A percentile compares a stretch with the other conserved stretches of the same genome.
Evolutionary conservation across 2,797 vertebrate genomes (phyloP).

Genomic region (Urocyon cinereoargenteus): DNA sequence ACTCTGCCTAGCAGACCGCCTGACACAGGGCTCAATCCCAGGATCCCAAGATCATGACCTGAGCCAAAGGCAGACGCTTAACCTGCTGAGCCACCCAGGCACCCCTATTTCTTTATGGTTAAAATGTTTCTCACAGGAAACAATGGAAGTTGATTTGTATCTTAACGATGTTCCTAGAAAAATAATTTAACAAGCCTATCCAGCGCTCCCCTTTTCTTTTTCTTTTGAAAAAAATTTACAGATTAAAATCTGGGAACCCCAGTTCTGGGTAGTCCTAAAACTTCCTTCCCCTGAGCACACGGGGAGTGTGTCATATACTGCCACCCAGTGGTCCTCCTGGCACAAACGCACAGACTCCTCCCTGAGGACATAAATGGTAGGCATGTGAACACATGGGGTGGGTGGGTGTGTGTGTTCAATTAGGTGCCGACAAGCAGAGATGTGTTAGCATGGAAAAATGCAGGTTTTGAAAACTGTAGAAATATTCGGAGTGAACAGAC

Average conservation of each 20-base stretch:
- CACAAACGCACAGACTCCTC: neutral
- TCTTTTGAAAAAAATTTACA: neutral
- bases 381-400: neutral
- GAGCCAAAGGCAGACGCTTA: too few species aligned
- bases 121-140: neutral
- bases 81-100: too few species aligned
- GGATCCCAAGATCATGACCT: too few species aligned
- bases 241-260: neutral
- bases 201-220: neutral
- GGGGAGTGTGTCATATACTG: neutral
- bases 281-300: neutral
- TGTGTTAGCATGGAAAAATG: slow-evolving; percentile 64
- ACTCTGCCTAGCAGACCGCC: too few species aligned
- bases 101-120: neutral
- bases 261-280: neutral
- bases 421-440: slow-evolving; percentile 49
- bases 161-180: neutral
- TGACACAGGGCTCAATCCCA: too few species aligned
- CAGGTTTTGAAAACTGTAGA: slow-evolving; percentile 69
- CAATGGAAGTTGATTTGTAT: neutral
- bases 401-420: neutral
- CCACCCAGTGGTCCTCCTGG: slow-evolving; percentile 61
- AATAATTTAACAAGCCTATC: neutral
- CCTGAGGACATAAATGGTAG: neutral
- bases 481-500: slow-evolving; percentile 44